A percentile compares a stretch with the other conserved stretches of the same genome.
Conservation (phyloP, 2,888 invertebrate genomes). For the Acholoe squamosa region DNA sequence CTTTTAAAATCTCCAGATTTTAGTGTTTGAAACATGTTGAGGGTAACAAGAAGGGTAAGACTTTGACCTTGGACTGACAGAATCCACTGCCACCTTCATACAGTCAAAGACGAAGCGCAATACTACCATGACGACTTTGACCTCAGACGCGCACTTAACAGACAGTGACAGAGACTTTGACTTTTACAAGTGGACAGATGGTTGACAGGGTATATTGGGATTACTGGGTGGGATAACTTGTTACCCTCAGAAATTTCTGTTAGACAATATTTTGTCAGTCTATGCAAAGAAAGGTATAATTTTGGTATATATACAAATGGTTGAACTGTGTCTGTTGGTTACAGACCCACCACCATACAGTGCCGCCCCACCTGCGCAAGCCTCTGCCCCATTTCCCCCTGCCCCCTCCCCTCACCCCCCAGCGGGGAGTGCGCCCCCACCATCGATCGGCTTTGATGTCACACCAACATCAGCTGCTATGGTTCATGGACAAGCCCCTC, state of each 20-base stretch:
- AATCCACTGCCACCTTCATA: neutral
- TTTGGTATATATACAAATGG: neutral
- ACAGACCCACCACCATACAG: slow-evolving; percentile 58
- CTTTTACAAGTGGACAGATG: neutral
- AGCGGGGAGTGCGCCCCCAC: slow-evolving; percentile 25
- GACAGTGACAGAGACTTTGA: neutral
- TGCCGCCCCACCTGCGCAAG: slow-evolving; percentile 40
- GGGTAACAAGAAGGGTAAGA: slow-evolving; percentile 51
- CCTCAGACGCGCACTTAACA: slow-evolving; percentile 9
- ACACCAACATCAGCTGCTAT: slow-evolving; percentile 13
- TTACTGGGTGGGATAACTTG: neutral
- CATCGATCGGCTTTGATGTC: neutral
- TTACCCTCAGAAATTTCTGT: slow-evolving; percentile 19
- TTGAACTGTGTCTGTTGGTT: slow-evolving; percentile 39
- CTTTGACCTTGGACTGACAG: slow-evolving; percentile 18
- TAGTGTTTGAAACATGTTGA: neutral
- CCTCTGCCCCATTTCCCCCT: slow-evolving; percentile 33
- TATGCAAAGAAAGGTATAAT: neutral
- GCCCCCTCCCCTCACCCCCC: slow-evolving; percentile 35
- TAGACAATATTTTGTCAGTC: neutral
- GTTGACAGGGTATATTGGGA: neutral
- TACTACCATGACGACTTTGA: neutral
- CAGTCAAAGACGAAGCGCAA: slow-evolving; percentile 1
- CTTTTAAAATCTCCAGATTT: slow-evolving; percentile 29
- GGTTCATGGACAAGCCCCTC: neutral